Evolutionary conservation across 2,797 vertebrate species (phyloP), one percentile per base, ranked within the genome.

Genomic region (Chelmon rostratus): DNA sequence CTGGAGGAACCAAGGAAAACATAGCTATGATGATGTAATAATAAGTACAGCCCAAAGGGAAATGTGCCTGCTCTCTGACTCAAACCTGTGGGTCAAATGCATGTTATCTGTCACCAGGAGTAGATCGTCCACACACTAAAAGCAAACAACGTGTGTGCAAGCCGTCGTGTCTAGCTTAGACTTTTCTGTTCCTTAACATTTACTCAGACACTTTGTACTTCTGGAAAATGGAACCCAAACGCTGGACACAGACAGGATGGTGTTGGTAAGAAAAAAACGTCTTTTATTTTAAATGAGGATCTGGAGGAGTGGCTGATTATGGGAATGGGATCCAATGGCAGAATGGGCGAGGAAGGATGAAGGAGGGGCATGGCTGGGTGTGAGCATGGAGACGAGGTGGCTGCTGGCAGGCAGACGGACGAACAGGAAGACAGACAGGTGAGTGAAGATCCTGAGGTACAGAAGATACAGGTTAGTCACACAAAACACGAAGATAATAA

Each of bases 51-150:
- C 76, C 80, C 46, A 15, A 33, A 71, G 85, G 74, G 44, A 33
- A 53, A 70, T 42, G 53, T 74, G 84, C 52, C 56, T 54, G 73
- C 73, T 78, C 62, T 47, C 63, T 90, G 82, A 90, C 67, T 82
- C 72, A 53, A 70, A 58, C 62, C 53, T 84, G 56, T 38, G 52
- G 67, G 58, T 82, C 75, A 90, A 73, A 86, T 61, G 63, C 75
- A 78, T 68, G 76, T 75, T 46, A 59, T 67, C 54, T 66, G 64
- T 79, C 65, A 76, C 15, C 28, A 68, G 53, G 67, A 69, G 58
- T 49, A 31, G 28, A 31, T 31, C 28, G 31, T 31, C 28, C 31
- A 31, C 28, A 31, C 28, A 31, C 28, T 31, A 12, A 1, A 4
- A 16, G 44, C 6, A 33, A 57, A 69, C 35, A 76, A 38, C n/a